These are phyloP conservation scores for Dicrostonyx torquatus DNA, from an alignment of 2,797 vertebrate species.

Conservation along the genomic window DNA sequence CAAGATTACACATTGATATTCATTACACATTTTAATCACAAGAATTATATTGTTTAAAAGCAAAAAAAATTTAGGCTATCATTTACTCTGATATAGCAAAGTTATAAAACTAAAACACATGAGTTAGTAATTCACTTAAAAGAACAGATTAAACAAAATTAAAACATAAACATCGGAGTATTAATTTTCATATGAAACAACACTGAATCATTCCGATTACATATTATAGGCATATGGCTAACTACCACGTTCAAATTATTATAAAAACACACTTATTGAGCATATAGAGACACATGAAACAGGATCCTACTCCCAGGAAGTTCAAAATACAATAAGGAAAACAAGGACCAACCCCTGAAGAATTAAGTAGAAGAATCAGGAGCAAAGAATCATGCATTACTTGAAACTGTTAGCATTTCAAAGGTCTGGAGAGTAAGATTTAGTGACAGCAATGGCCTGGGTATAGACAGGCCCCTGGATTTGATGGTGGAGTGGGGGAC, in stretches of 20 bases:
- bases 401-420: neutral
- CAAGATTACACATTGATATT: neutral
- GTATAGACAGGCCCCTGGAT: neutral
- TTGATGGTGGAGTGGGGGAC: neutral
- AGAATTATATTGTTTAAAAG: slow-evolving; percentile 22
- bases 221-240: slow-evolving; percentile 47
- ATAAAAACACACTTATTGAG: neutral
- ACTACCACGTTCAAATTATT: slow-evolving; percentile 3
- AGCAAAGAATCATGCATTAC: neutral
- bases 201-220: slow-evolving; percentile 38
- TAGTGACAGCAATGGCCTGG: neutral
- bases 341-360: neutral
- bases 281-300: slow-evolving; percentile 13
- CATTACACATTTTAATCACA: slow-evolving; percentile 25
- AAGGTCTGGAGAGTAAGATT: neutral
- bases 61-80: slow-evolving; percentile 47
- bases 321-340: slow-evolving; percentile 31
- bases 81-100: slow-evolving; percentile 35
- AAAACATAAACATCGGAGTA: slow-evolving; percentile 55
- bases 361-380: neutral
- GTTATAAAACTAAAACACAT: slow-evolving; percentile 47
- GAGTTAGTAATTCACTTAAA: slow-evolving; percentile 52
- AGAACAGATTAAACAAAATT: slow-evolving; percentile 48
- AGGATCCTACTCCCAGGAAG: neutral
- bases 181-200: slow-evolving; percentile 29